Percentiles rank a stretch among this genome's conserved stretches.
Evolutionary conservation across 2,888 invertebrate species (phyloP).

Genomic region (Nomada lathburiana): DNA sequence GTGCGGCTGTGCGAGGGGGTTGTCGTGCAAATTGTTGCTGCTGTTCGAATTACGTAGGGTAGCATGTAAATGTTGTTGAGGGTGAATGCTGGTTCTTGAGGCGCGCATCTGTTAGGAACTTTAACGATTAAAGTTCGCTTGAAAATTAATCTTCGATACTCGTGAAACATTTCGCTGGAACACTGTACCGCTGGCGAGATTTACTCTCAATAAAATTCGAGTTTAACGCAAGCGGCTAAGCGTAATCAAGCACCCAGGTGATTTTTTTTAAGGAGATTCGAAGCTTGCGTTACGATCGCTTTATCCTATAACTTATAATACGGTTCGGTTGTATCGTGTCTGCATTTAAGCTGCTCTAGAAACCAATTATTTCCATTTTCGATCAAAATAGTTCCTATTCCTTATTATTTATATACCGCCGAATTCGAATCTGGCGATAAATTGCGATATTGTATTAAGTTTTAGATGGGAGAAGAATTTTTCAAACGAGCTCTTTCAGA

Average conservation of each 20-base stretch:
- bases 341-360: too few species aligned
- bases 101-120: slow-evolving; percentile 10
- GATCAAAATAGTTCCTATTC: too few species aligned
- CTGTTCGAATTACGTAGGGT: neutral
- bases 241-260: too few species aligned
- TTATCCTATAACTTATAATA: too few species aligned
- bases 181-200: slow-evolving; percentile 5
- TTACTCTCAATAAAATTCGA: neutral
- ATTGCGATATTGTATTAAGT: too few species aligned
- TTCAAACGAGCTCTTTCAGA: too few species aligned
- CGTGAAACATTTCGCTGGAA: slow-evolving; percentile 5
- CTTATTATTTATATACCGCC: too few species aligned
- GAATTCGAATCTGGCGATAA: too few species aligned
- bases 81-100: slow-evolving; percentile 10
- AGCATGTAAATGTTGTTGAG: neutral
- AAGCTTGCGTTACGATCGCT: neutral
- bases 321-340: too few species aligned
- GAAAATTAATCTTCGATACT: slow-evolving; percentile 15
- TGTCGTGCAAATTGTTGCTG: neutral
- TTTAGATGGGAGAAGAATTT: too few species aligned
- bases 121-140: slow-evolving; percentile 27
- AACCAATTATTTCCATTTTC: too few species aligned
- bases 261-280: neutral
- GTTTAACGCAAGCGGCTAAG: neutral
- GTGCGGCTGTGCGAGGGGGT: neutral